Conservation (phyloP, 2,888 invertebrate genomes). For the Lithophane socia region DNA sequence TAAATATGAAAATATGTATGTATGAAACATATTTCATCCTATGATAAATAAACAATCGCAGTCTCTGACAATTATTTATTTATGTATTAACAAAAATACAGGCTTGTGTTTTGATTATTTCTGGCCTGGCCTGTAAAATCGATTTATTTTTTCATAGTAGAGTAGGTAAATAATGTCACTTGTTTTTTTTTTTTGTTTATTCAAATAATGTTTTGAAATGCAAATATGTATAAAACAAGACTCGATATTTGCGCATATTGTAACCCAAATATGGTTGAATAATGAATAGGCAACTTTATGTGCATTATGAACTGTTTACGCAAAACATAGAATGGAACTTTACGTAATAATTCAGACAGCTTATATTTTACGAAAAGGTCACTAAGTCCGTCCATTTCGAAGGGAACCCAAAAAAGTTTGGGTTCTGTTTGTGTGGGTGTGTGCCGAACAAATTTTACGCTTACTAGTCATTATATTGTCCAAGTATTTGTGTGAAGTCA, state of each 20-base stretch:
- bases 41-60: too few species aligned
- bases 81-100: neutral
- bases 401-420: constrained; percentile 69
- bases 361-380: constrained; percentile 52
- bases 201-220: neutral
- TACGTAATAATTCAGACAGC: constrained; percentile 21
- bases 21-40: neutral
- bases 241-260: constrained; percentile 20
- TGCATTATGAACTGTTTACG: neutral
- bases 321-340: constrained; percentile 27
- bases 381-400: constrained; percentile 39
- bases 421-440: constrained; percentile 69
- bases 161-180: constrained; percentile 5
- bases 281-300: neutral
- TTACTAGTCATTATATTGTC: constrained; percentile 77
- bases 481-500: constrained; percentile 78
- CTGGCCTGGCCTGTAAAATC: neutral
- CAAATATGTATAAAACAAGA: constrained; percentile 16
- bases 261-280: constrained; percentile 25
- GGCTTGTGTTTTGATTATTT: neutral
- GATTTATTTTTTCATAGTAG: constrained; percentile 21
- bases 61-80: neutral
- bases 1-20: too few species aligned
- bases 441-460: constrained; percentile 78
- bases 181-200: neutral